Evolutionary conservation across 2,113 vertebrate genomes (phyloP).

Genomic region (Sylvilagus bachmani): DNA sequence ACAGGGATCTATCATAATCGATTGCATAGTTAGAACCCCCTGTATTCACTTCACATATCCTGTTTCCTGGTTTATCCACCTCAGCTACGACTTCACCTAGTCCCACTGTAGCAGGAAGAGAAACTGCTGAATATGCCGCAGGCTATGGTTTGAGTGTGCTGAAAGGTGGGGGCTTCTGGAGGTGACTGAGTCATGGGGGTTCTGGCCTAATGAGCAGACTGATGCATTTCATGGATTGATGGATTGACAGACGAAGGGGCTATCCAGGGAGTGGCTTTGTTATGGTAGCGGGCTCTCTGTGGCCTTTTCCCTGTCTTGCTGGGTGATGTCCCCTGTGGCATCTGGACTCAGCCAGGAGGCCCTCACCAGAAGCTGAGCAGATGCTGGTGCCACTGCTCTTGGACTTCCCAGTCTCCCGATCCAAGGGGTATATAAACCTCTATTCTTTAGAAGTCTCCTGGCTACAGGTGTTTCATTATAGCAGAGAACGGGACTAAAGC

Average conservation of each 20-base stretch:
- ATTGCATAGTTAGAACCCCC: not conserved
- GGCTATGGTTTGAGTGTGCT: not conserved
- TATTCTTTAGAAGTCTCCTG: not conserved
- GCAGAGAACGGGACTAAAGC: not conserved
- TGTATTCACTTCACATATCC: not conserved
- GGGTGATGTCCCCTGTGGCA: not conserved
- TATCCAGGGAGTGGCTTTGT: not conserved
- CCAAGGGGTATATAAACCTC: not conserved
- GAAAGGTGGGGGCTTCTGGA: not conserved
- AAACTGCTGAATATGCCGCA: accelerated
- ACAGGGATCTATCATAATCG: not conserved
- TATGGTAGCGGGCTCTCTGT: not conserved
- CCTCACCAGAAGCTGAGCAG: not conserved
- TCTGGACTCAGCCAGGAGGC: not conserved
- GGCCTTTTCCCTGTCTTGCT: not conserved
- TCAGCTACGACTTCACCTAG: not conserved
- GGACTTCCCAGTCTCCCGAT: not conserved
- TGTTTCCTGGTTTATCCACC: not conserved
- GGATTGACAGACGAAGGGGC: not conserved
- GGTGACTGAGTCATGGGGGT: not conserved
- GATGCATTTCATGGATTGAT: not conserved
- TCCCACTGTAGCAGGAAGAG: not conserved
- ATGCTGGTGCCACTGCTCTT: not conserved
- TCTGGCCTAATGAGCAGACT: not conserved
- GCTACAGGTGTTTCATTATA: not conserved